These are phyloP conservation scores for Scophthalmus maximus DNA, from an alignment of 2,113 vertebrate species.

Conservation along the genomic window DNA sequence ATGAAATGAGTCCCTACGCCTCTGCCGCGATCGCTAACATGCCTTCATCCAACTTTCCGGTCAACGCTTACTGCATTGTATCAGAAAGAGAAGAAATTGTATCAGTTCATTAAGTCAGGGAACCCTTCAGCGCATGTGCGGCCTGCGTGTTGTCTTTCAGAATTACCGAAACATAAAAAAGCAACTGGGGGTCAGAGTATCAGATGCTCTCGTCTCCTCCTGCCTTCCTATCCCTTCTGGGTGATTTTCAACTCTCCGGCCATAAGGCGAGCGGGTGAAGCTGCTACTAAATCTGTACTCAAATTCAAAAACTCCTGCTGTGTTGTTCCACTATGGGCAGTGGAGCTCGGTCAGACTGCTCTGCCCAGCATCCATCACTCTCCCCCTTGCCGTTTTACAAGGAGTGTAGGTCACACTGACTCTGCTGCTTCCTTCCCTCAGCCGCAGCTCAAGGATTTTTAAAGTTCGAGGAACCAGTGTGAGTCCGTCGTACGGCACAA, in stretches of 20 bases:
- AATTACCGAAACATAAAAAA: slow-evolving; percentile 48
- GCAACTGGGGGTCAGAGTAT: slow-evolving; percentile 11
- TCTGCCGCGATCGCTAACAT: too few species aligned
- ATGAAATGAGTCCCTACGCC: slow-evolving; percentile 3
- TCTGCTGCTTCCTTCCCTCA: background rate
- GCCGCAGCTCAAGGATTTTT: background rate
- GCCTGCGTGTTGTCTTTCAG: too few species aligned
- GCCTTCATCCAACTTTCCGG: too few species aligned
- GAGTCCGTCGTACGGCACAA: too few species aligned
- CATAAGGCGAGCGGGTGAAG: slow-evolving; percentile 4
- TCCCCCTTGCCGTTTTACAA: too few species aligned
- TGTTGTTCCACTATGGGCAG: slow-evolving; percentile 10
- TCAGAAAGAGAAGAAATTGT: too few species aligned
- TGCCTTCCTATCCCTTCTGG: background rate
- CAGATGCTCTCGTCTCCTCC: background rate
- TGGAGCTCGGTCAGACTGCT: slow-evolving; percentile 1
- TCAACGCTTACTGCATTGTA: too few species aligned
- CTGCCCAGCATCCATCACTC: slow-evolving; percentile 17
- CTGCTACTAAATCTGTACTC: background rate
- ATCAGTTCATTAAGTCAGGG: too few species aligned
- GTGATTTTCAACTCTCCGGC: slow-evolving; percentile 10
- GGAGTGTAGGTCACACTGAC: too few species aligned
- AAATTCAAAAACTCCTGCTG: slow-evolving; percentile 12
- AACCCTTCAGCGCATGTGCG: too few species aligned
- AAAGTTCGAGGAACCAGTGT: too few species aligned